A percentile compares a stretch with the other conserved stretches of the same genome.
phyloP scores from a whole-genome alignment of 2,113 vertebrate species.

The Siniperca chuatsi region DNA sequence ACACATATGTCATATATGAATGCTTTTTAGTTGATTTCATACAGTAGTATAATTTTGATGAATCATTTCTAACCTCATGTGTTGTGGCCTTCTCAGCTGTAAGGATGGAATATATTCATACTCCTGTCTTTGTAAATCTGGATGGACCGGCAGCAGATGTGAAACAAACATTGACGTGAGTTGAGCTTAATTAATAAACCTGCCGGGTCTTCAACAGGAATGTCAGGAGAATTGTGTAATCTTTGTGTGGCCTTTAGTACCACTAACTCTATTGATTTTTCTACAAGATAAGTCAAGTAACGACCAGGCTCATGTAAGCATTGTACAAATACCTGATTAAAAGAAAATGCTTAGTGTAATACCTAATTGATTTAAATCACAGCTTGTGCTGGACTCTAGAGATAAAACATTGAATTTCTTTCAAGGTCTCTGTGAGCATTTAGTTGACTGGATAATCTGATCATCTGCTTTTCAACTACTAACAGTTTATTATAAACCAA shows the following conservation, averaged over 20 bases:
- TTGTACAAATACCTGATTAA: conserved; percentile 80
- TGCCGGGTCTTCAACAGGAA: conserved; percentile 25
- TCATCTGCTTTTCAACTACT: conserved; percentile 71
- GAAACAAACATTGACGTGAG: conserved; percentile 88
- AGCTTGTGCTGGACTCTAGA: conserved; percentile 71
- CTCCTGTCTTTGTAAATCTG: conserved; percentile 83
- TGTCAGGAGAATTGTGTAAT: conserved; percentile 46
- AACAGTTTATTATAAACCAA: conserved; percentile 75
- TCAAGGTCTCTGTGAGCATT: conserved; percentile 62
- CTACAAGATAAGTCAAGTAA: conserved; percentile 59
- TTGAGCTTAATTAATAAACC: conserved; percentile 61
- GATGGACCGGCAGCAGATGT: conserved; percentile 86
- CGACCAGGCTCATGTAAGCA: conserved; percentile 66
- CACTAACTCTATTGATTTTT: conserved; percentile 69
- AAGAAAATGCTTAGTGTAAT: conserved; percentile 70
- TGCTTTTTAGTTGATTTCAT: conserved; percentile 15
- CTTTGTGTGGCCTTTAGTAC: conserved; percentile 63
- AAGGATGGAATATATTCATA: conserved; percentile 81
- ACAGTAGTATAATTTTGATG: background rate
- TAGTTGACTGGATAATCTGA: conserved; percentile 81
- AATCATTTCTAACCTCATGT: conserved; percentile 41
- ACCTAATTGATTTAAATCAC: conserved; percentile 77
- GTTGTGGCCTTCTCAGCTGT: conserved; percentile 83
- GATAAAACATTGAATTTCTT: conserved; percentile 76
- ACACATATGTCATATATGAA: background rate